These are phyloP conservation scores for Cotesia typhae DNA, from an alignment of 1,140 invertebrate species.

Conservation along the genomic window DNA sequence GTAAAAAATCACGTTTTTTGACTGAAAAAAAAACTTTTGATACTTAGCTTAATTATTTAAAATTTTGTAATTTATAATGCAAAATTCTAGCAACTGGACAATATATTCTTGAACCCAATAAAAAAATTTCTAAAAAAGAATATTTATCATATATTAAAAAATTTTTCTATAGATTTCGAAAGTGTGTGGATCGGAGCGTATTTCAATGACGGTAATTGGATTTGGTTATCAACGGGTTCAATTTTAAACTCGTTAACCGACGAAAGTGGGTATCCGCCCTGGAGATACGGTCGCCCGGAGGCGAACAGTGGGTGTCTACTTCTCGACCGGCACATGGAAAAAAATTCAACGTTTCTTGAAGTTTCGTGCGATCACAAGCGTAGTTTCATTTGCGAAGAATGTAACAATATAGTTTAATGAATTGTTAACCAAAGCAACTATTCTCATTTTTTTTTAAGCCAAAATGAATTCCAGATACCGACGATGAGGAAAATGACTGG, in stretches of 20 bases:
- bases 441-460: neutral
- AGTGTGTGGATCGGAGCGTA: constrained; percentile 49
- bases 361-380: constrained; percentile 44
- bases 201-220: constrained; percentile 46
- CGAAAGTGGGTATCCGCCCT: constrained; percentile 47
- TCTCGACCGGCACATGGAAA: constrained; percentile 45
- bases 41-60: too few species aligned
- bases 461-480: constrained; percentile 40
- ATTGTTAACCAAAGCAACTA: constrained; percentile 16
- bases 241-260: constrained; percentile 41
- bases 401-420: constrained; percentile 16
- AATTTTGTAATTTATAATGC: too few species aligned
- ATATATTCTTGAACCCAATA: too few species aligned
- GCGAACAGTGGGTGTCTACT: constrained; percentile 46
- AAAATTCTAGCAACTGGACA: too few species aligned
- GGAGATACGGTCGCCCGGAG: constrained; percentile 45
- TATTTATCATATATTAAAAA: neutral
- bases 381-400: constrained; percentile 50
- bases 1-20: too few species aligned
- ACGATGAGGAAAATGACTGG: constrained; percentile 47
- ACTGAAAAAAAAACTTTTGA: too few species aligned
- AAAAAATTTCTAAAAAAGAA: too few species aligned
- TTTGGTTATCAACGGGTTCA: constrained; percentile 47
- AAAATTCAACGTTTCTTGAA: constrained; percentile 44
- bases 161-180: constrained; percentile 46